These are phyloP conservation scores for Labeo calbasu DNA, from an alignment of 2,797 vertebrate species.

Conservation along the genomic window DNA sequence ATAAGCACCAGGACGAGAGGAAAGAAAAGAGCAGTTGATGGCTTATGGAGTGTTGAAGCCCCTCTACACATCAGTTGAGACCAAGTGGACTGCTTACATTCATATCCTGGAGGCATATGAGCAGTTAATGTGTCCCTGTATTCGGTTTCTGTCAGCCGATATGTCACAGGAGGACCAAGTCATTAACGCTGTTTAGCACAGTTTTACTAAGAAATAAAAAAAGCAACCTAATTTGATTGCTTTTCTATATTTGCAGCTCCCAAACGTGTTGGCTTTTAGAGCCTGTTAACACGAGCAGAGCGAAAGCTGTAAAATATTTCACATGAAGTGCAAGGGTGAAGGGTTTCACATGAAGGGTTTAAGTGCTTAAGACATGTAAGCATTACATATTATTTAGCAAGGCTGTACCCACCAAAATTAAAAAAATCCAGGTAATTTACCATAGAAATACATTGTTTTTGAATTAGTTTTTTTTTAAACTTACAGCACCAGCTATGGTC, in stretches of 20 bases:
- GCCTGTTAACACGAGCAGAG: neutral
- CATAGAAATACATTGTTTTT: too few relatives aligned
- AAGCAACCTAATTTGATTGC: slow-evolving; percentile 43
- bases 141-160: slow-evolving; percentile 72
- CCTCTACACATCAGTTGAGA: slow-evolving; percentile 59
- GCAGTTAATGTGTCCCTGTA: slow-evolving; percentile 64
- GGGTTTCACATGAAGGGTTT: neutral
- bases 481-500: too few relatives aligned
- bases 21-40: slow-evolving; percentile 53
- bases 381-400: too few relatives aligned
- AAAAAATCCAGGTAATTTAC: too few relatives aligned
- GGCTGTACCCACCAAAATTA: too few relatives aligned
- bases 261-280: slow-evolving; percentile 1
- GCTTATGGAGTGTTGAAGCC: slow-evolving; percentile 73
- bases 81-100: slow-evolving; percentile 68
- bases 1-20: slow-evolving; percentile 28
- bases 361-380: too few relatives aligned
- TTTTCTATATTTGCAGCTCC: slow-evolving; percentile 36
- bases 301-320: neutral
- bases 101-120: slow-evolving; percentile 58
- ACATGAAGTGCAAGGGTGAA: neutral
- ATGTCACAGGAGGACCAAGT: slow-evolving; percentile 33
- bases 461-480: too few relatives aligned
- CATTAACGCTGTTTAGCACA: slow-evolving; percentile 36
- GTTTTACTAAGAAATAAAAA: slow-evolving; percentile 39